Evolutionary conservation across 1,140 invertebrate species (phyloP), one percentile per base, ranked within the genome.

Genomic region (Drosophila micromelanica): DNA sequence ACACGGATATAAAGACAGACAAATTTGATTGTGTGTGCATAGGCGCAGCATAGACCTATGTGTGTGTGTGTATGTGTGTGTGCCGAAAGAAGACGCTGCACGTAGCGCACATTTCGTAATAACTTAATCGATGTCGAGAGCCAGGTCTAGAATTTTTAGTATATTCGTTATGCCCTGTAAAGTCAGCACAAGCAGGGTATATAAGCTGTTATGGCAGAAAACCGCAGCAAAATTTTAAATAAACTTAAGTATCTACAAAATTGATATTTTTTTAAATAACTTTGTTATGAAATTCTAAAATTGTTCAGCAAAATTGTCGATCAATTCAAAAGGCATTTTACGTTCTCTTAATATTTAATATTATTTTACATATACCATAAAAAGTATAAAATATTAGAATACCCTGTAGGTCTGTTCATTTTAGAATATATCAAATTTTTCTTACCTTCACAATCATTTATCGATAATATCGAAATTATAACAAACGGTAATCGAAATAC

Each of bases 71-170:
- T 49, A 2, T 51, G 23, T 23, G n/a, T 45, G 9, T 32, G 42
- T 54, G 42, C n/a, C 42, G 23, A 43, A 59, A 57, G 61, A 76
- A 81, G 76, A 78, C 82, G 67, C 60, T 64, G 65, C 68, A 84
- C 84, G 84, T 89, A 84, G 64, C 76, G 76, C 69, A 84, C 84
- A 89, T 87, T 87, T 87, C 84, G 84, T 87, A 87, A 87, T 87
- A 87, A 87, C 84, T 87, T 87, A 87, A 87, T 87, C 84, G 84
- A 87, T 87, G 84, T 84, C 78, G 78, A 87, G 78, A 84, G 85
- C 62, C 67, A 72, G 59, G 45, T 73, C 73, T 57, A 73, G 63
- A 69, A 76, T 89, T 89, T 82, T 68, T 81, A 67, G 65, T 78
- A 59, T 75, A 64, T 89, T 46, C 48, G 20, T 20, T 42, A 52